These are phyloP conservation scores for Erythrolamprus reginae DNA, from an alignment of 2,113 vertebrate genomes.

Conservation along the genomic window DNA sequence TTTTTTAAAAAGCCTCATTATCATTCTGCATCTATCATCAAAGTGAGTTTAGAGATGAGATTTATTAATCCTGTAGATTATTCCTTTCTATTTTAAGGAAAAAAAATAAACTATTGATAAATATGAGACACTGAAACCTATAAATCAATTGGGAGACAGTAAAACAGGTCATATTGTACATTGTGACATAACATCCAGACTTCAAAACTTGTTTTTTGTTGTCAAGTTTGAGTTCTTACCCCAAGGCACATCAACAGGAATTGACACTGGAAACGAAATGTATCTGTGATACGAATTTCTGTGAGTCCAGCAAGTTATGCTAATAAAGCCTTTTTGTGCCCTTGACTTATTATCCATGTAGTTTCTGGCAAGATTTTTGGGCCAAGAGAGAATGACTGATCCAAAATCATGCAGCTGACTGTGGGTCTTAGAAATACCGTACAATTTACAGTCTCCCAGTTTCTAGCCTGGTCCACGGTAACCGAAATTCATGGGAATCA, in stretches of 20 bases:
- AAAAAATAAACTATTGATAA: not conserved
- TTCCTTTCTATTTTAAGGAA: not conserved
- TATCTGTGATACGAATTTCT: not conserved
- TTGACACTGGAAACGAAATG: not conserved
- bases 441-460: not conserved
- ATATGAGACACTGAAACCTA: not conserved
- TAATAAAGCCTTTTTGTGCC: not conserved
- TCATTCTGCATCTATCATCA: not conserved
- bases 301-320: not conserved
- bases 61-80: not conserved
- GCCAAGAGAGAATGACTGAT: not conserved
- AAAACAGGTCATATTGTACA: not conserved
- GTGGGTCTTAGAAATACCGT: not conserved
- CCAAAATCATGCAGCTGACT: not conserved
- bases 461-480: not conserved
- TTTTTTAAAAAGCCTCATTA: not conserved
- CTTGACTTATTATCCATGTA: not conserved
- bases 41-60: not conserved
- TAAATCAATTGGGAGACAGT: not conserved
- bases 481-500: not conserved
- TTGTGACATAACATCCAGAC: not conserved
- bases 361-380: not conserved
- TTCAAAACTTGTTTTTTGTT: not conserved
- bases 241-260: no score
- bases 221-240: not conserved